Evolutionary conservation across 1,140 invertebrate genomes (phyloP), one percentile per base, ranked within the genome.

Genomic region (Paramacrobiotus metropolitanus): DNA sequence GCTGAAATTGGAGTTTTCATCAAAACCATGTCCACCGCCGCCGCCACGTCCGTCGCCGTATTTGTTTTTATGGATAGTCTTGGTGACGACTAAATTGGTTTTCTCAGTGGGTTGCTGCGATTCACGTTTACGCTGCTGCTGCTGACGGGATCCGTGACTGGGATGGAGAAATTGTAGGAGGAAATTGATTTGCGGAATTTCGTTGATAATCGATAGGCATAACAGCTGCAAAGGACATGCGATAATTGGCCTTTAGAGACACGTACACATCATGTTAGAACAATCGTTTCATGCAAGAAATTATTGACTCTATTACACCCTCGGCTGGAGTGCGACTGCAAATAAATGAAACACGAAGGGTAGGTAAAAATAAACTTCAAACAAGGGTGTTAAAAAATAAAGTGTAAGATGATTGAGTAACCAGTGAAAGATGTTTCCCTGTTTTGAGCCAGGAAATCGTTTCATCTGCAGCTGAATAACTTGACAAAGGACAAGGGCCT

Each of bases 161-260:
- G 48, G 48, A 55, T 55, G 48, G 24, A 55, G 48, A 24, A 55
- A 55, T 15, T 24, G 48, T 9, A 55, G 48, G 48, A 55, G 48
- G 48, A 55, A 55, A 24, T 55, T 55, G 48, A 55, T 55, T 55
- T 55, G 48, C 24, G 48, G 48, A 24, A 55, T 55, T 24, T 55
- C 48, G 48, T 55, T 55, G 48, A 55, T 55, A 24, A 55, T 55
- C 15, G 48, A 15, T 24, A 55, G 48, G 24, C 48, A 55, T 9
- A 55, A 24, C 48, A 55, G 24, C 48, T 55, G 48, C 15, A 55
- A 15, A 40, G 34, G 34, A n/a, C 34, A 40, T 40, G 34, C 9
- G 34, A 40, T 40, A n/a, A 40, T n/a, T 9, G 9, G 9, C 34
- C n/a, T 40, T 40, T 40, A 9, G n/a, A n/a, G n/a, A n/a, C n/a